phyloP scores from a whole-genome alignment of 2,797 vertebrate genomes.

The Nannoperca obscura region DNA sequence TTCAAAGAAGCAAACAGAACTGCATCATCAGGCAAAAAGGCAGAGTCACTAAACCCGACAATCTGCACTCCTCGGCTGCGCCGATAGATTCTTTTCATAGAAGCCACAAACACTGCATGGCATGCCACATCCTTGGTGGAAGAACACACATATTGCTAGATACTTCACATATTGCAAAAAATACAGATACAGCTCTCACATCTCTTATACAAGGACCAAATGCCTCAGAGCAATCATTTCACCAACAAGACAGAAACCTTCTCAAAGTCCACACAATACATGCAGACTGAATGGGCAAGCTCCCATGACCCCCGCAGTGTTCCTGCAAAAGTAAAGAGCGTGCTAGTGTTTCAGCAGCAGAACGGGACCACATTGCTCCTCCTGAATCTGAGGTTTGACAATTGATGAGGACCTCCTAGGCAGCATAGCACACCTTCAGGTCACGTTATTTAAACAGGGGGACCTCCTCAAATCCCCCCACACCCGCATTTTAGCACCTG shows the following conservation, averaged over 20 bases:
- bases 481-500: not conserved
- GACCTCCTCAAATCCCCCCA: not conserved
- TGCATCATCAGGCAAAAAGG: constrained; percentile 15
- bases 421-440: not conserved
- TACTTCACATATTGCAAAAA: not conserved
- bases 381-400: too few species aligned
- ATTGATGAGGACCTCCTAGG: too few species aligned
- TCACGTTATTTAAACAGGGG: too few species aligned
- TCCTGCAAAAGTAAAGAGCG: not conserved
- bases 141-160: not conserved
- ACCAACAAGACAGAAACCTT: not conserved
- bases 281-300: not conserved
- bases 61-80: not conserved
- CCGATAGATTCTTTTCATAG: not conserved
- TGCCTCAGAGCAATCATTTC: not conserved
- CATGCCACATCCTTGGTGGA: not conserved
- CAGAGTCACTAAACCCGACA: not conserved
- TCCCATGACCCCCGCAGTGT: not conserved
- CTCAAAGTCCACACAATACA: not conserved
- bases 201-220: not conserved
- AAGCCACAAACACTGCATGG: not conserved
- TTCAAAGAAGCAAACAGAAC: not conserved
- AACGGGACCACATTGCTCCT: too few species aligned
- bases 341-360: not conserved
- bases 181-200: not conserved